Evolutionary conservation across 1,140 invertebrate species (phyloP), one percentile per base, ranked within the genome.

Genomic region (Plectus sambesii): DNA sequence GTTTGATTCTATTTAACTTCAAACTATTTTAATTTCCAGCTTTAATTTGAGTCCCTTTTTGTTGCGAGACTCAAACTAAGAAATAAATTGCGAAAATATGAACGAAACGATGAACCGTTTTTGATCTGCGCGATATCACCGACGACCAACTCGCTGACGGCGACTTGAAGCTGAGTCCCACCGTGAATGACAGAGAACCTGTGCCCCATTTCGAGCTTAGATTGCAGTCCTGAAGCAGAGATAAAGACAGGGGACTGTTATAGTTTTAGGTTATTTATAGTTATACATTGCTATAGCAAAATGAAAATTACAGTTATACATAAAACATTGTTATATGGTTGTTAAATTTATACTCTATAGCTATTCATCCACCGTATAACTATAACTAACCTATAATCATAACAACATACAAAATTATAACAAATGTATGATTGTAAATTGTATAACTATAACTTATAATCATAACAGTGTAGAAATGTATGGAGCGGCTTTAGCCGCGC

Each of bases 121-220:
- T 69, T 69, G 8, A 69, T 60, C 73, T 83, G 89, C 73, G 88
- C 94, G 72, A 99, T 92, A 77, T 99, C 93, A 55, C 93, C 93
- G 53, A 97, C 92, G 56, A 97, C 87, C 67, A 99, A 84, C 59
- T 98, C 90, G 60, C 84, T 84, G 59, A 97, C 90, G 51, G 84
- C 81, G 66, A 99, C 82, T 76, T 97, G 87, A 61, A 84, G 83
- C 39, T 92, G 83, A 74, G 93, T 85, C 50, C 79, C 82, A 64
- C 81, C 80, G 53, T 93, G 80, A 66, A 98, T 92, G 53, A 96
- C 90, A 39, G 87, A 81, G 77, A 98, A 96, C 74, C 89, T 93
- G 73, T 98, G 90, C 75, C 98, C 93, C 68, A 87, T 85, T 75
- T 97, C 92, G 74, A 99, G 98, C 73, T 90, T 83, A 72, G 77